phyloP scores from a whole-genome alignment of 2,797 vertebrate species.

The Halcyon leucocephala region DNA sequence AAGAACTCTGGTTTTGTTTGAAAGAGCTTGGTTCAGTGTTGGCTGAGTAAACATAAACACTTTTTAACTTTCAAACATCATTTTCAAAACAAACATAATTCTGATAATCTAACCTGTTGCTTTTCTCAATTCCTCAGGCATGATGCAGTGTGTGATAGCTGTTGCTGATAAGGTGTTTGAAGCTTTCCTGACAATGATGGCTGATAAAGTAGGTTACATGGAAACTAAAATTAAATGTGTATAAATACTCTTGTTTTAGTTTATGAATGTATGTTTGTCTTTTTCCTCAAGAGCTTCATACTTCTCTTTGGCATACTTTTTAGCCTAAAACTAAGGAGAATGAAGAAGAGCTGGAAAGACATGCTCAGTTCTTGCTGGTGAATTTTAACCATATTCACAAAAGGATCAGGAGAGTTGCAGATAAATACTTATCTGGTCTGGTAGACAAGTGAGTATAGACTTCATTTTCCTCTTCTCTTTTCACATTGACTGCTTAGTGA shows the following conservation, averaged over 20 bases:
- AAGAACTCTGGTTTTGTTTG: not conserved
- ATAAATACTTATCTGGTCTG: conserved; percentile 96
- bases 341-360: conserved; percentile 94
- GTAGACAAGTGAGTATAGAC: conserved; percentile 90
- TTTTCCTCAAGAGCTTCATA: not conserved
- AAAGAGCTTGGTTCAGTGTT: not conserved
- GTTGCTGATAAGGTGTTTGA: conserved; percentile 98
- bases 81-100: not conserved
- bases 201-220: conserved; percentile 88
- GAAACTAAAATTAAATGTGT: not conserved
- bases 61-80: not conserved
- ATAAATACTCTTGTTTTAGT: not conserved
- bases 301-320: conserved; percentile 39
- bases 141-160: conserved; percentile 98
- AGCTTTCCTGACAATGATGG: conserved; percentile 98
- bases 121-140: conserved; percentile 81
- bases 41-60: not conserved
- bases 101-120: not conserved
- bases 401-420: conserved; percentile 95
- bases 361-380: conserved; percentile 94
- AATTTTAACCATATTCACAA: conserved; percentile 99
- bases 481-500: not conserved
- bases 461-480: not conserved
- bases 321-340: conserved; percentile 98
- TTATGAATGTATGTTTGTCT: not conserved